Percentiles rank a stretch among this genome's conserved stretches.
phyloP scores from a whole-genome alignment of 2,888 invertebrate genomes.

The Ferdinandea cuprea region DNA sequence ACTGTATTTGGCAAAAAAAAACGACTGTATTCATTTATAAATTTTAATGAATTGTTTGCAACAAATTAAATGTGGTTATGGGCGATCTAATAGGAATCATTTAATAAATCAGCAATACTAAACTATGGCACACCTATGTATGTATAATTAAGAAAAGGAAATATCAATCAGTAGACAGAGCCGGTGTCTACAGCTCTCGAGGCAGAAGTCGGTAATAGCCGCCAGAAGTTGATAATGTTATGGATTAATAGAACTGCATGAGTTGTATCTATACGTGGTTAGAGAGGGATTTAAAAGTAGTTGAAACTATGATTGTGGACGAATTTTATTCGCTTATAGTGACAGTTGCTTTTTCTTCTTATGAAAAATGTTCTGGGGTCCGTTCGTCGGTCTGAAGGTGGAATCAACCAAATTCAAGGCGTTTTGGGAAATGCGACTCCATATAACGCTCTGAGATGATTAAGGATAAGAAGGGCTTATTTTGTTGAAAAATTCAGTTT shows the following conservation, averaged over 20 bases:
- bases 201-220: neutral
- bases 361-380: too few species aligned
- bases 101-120: neutral
- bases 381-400: too few species aligned
- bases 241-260: conserved; percentile 3
- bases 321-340: too few species aligned
- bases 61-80: neutral
- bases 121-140: conserved; percentile 18
- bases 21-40: conserved; percentile 1
- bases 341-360: too few species aligned
- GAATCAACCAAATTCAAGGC: too few species aligned
- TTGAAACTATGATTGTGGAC: too few species aligned
- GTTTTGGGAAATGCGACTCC: too few species aligned
- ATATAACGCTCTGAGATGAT: too few species aligned
- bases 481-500: too few species aligned
- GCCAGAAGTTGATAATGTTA: neutral
- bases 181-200: too few species aligned
- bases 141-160: conserved; percentile 2
- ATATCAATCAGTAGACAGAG: conserved; percentile 8
- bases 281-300: neutral
- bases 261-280: neutral
- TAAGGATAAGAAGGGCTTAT: too few species aligned
- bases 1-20: neutral
- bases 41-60: neutral
- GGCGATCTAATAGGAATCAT: conserved; percentile 6